Evolutionary conservation across 2,888 invertebrate species (phyloP).

Genomic region (Eugnorisma glareosa): DNA sequence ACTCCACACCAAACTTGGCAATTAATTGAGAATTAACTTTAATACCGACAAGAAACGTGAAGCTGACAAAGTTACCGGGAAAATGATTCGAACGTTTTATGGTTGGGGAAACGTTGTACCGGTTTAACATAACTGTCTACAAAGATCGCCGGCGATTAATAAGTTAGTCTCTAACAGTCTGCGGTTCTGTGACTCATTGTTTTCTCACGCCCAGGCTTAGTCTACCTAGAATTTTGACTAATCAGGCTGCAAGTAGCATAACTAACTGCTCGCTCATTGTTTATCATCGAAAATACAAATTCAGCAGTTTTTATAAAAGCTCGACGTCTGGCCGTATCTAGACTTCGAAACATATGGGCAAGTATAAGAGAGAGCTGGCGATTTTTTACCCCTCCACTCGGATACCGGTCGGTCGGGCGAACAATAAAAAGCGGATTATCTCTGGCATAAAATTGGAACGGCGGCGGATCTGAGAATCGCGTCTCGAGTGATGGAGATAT

Average conservation of each 20-base stretch:
- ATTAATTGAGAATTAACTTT: conserved; percentile 66
- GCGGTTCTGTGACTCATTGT: conserved; percentile 82
- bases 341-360: conserved; percentile 67
- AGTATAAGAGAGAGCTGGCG: conserved; percentile 70
- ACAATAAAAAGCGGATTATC: conserved; percentile 85
- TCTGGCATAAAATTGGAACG: conserved; percentile 85
- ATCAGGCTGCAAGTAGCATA: conserved; percentile 70
- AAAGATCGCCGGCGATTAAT: conserved; percentile 63
- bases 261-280: conserved; percentile 50
- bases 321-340: conserved; percentile 61
- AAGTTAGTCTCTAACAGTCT: conserved; percentile 63
- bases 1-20: conserved; percentile 49
- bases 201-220: conserved; percentile 74
- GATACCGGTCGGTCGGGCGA: conserved; percentile 68
- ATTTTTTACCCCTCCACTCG: conserved; percentile 67
- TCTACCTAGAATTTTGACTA: conserved; percentile 82
- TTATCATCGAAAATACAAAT: conserved; percentile 59
- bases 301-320: conserved; percentile 51
- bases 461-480: conserved; percentile 82
- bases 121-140: conserved; percentile 63
- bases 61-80: conserved; percentile 52
- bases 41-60: conserved; percentile 46
- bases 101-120: conserved; percentile 53
- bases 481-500: conserved; percentile 84
- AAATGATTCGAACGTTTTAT: conserved; percentile 60